Conservation (phyloP, 37 sponge, comb jelly and placozoan species). For the Cliona cf. orientalis region DNA sequence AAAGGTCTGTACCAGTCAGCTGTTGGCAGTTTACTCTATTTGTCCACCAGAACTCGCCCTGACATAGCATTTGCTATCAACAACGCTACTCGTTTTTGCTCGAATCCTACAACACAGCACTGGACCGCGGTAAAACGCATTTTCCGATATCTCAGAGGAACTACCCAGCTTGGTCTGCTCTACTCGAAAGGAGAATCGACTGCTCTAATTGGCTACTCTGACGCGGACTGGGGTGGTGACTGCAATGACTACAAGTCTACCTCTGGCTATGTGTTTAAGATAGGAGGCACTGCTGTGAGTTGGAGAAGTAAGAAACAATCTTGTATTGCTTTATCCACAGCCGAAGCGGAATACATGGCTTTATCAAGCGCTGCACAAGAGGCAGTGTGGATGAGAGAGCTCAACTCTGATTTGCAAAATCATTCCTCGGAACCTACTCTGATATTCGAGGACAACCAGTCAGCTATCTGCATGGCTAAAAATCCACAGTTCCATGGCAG, state of each 20-base stretch:
- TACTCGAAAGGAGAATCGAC: slow-evolving; percentile 15
- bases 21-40: slow-evolving; percentile 55
- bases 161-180: slow-evolving; percentile 27
- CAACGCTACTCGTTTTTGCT: slow-evolving; percentile 23
- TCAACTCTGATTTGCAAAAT: too few relatives aligned
- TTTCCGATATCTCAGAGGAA: slow-evolving; percentile 47
- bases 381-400: too few relatives aligned
- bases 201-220: slow-evolving; percentile 29
- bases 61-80: slow-evolving; percentile 42
- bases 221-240: slow-evolving; percentile 52
- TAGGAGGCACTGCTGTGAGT: slow-evolving; percentile 38
- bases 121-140: slow-evolving; percentile 58
- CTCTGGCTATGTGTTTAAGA: slow-evolving; percentile 45
- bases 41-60: slow-evolving; percentile 35
- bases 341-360: slow-evolving; percentile 47
- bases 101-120: slow-evolving; percentile 20
- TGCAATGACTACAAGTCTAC: slow-evolving; percentile 42
- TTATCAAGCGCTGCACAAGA: too few relatives aligned
- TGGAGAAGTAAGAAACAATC: slow-evolving; percentile 47
- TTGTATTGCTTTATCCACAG: slow-evolving; percentile 30
- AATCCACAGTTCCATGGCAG: too few relatives aligned
- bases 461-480: too few relatives aligned
- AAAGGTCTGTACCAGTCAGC: slow-evolving; percentile 44
- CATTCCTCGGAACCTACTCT: too few relatives aligned
- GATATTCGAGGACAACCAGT: too few relatives aligned